Evolutionary conservation across 1,140 invertebrate genomes (phyloP), one percentile per base, ranked within the genome.

Genomic region (Dysdera silvatica): DNA sequence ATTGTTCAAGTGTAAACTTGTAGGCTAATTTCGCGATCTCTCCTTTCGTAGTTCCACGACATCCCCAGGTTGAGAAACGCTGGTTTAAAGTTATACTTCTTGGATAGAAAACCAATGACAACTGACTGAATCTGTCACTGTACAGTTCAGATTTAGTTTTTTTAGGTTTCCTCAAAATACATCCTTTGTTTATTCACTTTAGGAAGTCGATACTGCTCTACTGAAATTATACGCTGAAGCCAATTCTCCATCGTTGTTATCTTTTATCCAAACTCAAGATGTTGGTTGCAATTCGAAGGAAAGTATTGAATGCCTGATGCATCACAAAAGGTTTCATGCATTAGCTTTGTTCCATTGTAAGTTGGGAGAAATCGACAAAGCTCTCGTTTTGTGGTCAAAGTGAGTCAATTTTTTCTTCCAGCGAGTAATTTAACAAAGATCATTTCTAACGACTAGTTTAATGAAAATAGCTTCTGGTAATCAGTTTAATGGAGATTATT

Each of bases 141-240:
- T n/a, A n/a, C n/a, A n/a, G n/a, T n/a, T n/a, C n/a, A n/a, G n/a
- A n/a, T n/a, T n/a, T n/a, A n/a, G n/a, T n/a, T n/a, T n/a, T n/a
- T n/a, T n/a, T n/a, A n/a, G n/a, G n/a, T n/a, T n/a, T n/a, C n/a
- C n/a, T 45, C 8, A 20, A 20, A 16, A 20, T 45, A 45, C 43
- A 14, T n/a, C 6, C 10, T 49, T 29, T 26, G 16, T 26, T 20
- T 14, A 20, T 45, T 47, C 48, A 28, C 31, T 16, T 31, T 58
- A 80, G 78, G 78, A 78, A 67, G 69, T 79, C n/a, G 76, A 79
- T 62, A 74, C 75, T 28, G 78, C 76, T 6, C 70, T 80, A 45
- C 67, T 80, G 52, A 80, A 79, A 63, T 54, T 80, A 16, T 77
- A 79, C 71, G 76, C 77, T 28, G 77, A 78, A 59, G 69, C 68